Conservation (phyloP, 1,140 invertebrate species). For the Drosophila pseudoobscura region DNA sequence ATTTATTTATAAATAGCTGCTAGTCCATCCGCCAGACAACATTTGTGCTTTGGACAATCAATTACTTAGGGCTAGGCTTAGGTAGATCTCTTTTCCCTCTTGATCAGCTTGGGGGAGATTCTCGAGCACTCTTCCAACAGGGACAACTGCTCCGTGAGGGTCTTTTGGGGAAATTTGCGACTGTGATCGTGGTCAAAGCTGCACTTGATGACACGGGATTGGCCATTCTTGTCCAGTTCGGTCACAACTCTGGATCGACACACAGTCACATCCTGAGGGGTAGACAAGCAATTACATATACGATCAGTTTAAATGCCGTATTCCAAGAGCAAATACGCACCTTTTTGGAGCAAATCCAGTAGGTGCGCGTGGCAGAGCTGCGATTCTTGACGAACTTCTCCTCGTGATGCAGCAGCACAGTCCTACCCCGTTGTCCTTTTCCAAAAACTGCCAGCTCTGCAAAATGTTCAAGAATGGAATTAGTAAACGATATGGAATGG, state of each 20-base stretch:
- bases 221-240: slow-evolving; percentile 53
- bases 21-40: background rate
- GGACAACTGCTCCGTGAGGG: slow-evolving; percentile 35
- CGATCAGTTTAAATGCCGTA: too few relatives aligned
- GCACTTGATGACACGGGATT: slow-evolving; percentile 66
- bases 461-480: slow-evolving; percentile 21
- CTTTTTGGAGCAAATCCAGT: slow-evolving; percentile 80
- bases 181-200: slow-evolving; percentile 75
- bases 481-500: background rate
- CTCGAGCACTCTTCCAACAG: slow-evolving; percentile 18
- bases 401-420: slow-evolving; percentile 62
- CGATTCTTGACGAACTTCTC: slow-evolving; percentile 82
- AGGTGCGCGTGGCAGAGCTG: slow-evolving; percentile 70
- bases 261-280: slow-evolving; percentile 68
- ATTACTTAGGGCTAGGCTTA: slow-evolving; percentile 45
- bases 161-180: slow-evolving; percentile 57
- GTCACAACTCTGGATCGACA: slow-evolving; percentile 78
- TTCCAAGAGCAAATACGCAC: slow-evolving; percentile 23
- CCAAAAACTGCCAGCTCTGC: slow-evolving; percentile 74
- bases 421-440: slow-evolving; percentile 75
- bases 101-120: slow-evolving; percentile 20
- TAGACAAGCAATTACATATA: background rate
- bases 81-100: slow-evolving; percentile 30
- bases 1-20: slow-evolving; percentile 34
- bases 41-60: slow-evolving; percentile 19